These are phyloP conservation scores for Drosophila birchii DNA, from an alignment of 2,888 invertebrate species.

Conservation along the genomic window DNA sequence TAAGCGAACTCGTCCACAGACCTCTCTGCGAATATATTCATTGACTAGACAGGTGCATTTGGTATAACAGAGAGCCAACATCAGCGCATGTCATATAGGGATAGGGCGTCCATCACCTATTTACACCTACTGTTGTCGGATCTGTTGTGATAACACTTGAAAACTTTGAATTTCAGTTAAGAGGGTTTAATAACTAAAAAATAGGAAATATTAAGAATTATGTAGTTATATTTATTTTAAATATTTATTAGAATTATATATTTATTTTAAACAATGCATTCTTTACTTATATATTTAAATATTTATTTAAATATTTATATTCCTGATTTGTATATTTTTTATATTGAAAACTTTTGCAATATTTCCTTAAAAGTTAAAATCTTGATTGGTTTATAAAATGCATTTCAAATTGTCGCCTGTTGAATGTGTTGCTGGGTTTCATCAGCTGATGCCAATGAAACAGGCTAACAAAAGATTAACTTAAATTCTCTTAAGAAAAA, in stretches of 20 bases:
- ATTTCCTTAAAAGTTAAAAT: background rate
- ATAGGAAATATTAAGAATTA: background rate
- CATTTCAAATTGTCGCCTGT: background rate
- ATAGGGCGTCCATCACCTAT: background rate
- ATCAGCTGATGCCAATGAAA: background rate
- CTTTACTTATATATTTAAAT: background rate
- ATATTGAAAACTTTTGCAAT: background rate
- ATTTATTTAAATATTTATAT: background rate
- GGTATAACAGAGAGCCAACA: constrained; percentile 15
- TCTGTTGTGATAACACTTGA: background rate
- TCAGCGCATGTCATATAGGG: constrained; percentile 21
- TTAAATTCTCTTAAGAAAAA: too few relatives aligned
- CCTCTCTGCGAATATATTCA: constrained; percentile 9
- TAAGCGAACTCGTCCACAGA: background rate
- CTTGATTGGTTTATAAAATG: background rate
- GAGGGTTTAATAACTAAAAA: background rate
- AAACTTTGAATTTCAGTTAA: background rate
- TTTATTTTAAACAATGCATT: too few relatives aligned
- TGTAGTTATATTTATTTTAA: background rate
- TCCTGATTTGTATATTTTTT: too few relatives aligned
- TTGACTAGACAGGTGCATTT: constrained; percentile 13
- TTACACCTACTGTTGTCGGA: background rate
- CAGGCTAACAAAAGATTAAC: background rate
- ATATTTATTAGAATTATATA: background rate
- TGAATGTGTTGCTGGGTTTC: background rate